phyloP scores from a whole-genome alignment of 2,888 invertebrate genomes.

The Alcis repandata region DNA sequence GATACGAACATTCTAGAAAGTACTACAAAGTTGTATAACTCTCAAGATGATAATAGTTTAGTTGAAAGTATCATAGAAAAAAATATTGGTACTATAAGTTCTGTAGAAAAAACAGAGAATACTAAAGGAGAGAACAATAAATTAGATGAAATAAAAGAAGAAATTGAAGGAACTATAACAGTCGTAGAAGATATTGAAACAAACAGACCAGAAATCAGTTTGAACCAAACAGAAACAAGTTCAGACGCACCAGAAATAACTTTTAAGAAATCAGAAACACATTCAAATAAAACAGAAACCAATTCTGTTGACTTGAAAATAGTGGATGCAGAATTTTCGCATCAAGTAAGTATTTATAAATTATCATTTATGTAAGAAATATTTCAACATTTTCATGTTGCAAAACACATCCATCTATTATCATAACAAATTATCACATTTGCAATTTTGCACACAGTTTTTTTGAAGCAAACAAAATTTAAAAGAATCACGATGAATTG shows the following conservation, averaged over 20 bases:
- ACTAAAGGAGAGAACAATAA: constrained; percentile 2
- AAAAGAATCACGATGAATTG: not conserved
- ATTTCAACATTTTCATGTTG: not conserved
- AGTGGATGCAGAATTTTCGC: constrained; percentile 44
- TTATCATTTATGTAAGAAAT: not conserved
- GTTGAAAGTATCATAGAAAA: constrained; percentile 11
- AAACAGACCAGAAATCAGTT: constrained; percentile 1
- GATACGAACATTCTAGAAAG: constrained; percentile 21
- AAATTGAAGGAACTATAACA: constrained; percentile 2
- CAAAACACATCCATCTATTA: not conserved
- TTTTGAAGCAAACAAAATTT: not conserved
- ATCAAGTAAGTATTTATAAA: constrained; percentile 44
- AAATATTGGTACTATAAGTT: not conserved
- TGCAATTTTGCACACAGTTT: too few species aligned
- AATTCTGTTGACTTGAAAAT: constrained; percentile 36
- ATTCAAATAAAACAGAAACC: constrained; percentile 15
- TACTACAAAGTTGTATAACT: constrained; percentile 17
- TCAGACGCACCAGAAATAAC: constrained; percentile 14
- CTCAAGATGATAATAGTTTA: constrained; percentile 18
- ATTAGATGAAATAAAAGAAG: constrained; percentile 13
- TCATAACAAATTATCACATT: not conserved
- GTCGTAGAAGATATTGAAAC: constrained; percentile 15
- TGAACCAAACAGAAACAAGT: not conserved
- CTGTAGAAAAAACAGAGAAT: constrained; percentile 1
- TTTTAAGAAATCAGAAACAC: constrained; percentile 1